phyloP scores from a whole-genome alignment of 1,140 invertebrate species.

The Carposina sasakii region DNA sequence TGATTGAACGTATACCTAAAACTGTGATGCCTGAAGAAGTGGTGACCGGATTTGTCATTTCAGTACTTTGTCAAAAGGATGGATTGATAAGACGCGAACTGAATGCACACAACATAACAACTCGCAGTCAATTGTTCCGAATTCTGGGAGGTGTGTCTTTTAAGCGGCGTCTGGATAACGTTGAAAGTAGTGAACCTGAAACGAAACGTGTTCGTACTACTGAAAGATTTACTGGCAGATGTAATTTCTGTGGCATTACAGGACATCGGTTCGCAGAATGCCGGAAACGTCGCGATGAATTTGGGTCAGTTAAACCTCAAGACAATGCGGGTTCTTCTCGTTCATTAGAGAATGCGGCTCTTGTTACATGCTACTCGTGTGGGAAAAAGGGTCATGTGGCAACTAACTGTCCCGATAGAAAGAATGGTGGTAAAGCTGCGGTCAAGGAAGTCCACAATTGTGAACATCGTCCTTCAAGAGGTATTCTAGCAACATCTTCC shows the following conservation, averaged over 20 bases:
- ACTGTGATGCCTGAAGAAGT: slow-evolving; percentile 23
- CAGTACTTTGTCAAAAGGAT: slow-evolving; percentile 24
- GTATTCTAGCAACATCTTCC: too few species aligned
- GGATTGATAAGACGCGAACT: slow-evolving; percentile 22
- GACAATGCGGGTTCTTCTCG: slow-evolving; percentile 14
- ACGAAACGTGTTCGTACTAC: slow-evolving; percentile 14
- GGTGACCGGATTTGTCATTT: slow-evolving; percentile 29
- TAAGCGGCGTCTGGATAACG: slow-evolving; percentile 18
- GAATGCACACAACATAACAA: slow-evolving; percentile 16
- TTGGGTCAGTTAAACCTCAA: slow-evolving; percentile 4
- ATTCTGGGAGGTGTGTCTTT: slow-evolving; percentile 26
- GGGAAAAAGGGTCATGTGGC: too few species aligned
- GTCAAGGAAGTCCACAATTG: too few species aligned
- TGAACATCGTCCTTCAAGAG: too few species aligned
- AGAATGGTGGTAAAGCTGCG: slow-evolving; percentile 11
- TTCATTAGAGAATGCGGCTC: slow-evolving; percentile 8
- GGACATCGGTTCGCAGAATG: slow-evolving; percentile 20
- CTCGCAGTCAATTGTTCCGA: slow-evolving; percentile 22
- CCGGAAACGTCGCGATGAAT: slow-evolving; percentile 15
- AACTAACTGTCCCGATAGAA: too few species aligned
- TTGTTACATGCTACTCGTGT: slow-evolving; percentile 20
- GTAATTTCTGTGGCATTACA: slow-evolving; percentile 17
- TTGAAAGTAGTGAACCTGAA: slow-evolving; percentile 15
- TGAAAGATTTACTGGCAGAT: slow-evolving; percentile 22
- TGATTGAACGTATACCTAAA: slow-evolving; percentile 28